Evolutionary conservation across 2,888 invertebrate species (phyloP), one percentile per base, ranked within the genome.

Genomic region (Lapara coniferarum): DNA sequence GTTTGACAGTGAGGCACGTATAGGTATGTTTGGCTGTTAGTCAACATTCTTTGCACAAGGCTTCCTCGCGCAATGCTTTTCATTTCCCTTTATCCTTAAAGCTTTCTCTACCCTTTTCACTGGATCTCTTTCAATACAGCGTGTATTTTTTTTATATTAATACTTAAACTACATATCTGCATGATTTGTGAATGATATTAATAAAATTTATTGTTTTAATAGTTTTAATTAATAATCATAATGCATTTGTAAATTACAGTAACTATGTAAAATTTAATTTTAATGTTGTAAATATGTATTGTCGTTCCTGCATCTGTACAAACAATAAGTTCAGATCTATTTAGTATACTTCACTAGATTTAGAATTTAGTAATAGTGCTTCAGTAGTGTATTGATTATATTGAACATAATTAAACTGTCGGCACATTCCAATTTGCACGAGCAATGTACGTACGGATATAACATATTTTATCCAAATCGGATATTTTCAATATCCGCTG

Each of bases 81-180:
- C 71, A 73, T 70, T 73, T 67, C 69, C 67, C 69, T 71, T 69
- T 71, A 71, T 71, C 63, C 71, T 37, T 63, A 49, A 51, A 58
- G 73, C 70, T 71, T 71, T 72, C 70, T 66, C 66, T 67, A 68
- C 71, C 71, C 73, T 71, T 74, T 74, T 74, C 72, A 74, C 70
- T 66, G 30, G 66, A 53, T 49, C 49, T 63, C 63, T 63, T 63
- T 63, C 49, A 63, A 63, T 63, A 14, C 56, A 55, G 66, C 53
- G 68, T 70, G 69, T 63, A 63, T 63, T 63, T 63, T 63, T 63
- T 63, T 56, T 25, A 56, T 49, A 49, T 46, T 49, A 63, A 63
- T 63, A 63, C 63, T 46, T 46, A 59, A 59, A 49, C 19, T 44
- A 19, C 19, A 6, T 12, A 49, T 7, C 49, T 46, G 2, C 49